Evolutionary conservation across 2,888 invertebrate genomes (phyloP).

Genomic region (Andrena camellia): DNA sequence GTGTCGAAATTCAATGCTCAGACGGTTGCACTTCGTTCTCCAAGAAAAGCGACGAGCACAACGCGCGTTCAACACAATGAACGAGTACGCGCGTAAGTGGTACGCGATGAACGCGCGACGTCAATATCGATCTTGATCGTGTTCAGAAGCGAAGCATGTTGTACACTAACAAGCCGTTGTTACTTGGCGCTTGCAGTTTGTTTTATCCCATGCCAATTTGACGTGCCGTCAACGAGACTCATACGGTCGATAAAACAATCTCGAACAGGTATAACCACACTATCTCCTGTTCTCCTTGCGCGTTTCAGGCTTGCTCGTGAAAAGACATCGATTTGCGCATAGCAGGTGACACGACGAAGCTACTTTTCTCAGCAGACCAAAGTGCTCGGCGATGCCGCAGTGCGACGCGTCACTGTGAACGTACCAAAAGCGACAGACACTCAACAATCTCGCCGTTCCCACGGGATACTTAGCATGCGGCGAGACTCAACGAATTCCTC

Average conservation of each 20-base stretch:
- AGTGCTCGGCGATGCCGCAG: slow-evolving; percentile 27
- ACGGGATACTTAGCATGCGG: slow-evolving; percentile 30
- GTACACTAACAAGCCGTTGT: neutral
- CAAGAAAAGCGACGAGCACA: neutral
- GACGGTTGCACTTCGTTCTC: neutral
- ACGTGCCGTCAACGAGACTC: slow-evolving; percentile 45
- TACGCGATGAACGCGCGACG: neutral
- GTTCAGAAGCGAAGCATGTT: neutral
- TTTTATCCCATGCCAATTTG: slow-evolving; percentile 53
- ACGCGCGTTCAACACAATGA: slow-evolving; percentile 8
- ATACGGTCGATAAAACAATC: slow-evolving; percentile 48
- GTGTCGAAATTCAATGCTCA: neutral
- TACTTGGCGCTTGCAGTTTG: slow-evolving; percentile 35
- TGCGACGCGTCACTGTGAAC: slow-evolving; percentile 34
- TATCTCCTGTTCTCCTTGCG: neutral
- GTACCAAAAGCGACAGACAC: neutral
- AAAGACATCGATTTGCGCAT: slow-evolving; percentile 3
- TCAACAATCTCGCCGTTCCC: slow-evolving; percentile 19
- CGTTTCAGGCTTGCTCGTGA: neutral
- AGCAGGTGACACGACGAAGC: slow-evolving; percentile 12
- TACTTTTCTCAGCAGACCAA: neutral
- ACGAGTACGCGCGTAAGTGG: slow-evolving; percentile 22
- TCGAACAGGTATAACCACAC: neutral
- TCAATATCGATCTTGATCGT: neutral
- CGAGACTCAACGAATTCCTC: slow-evolving; percentile 46